Evolutionary conservation across 2,113 vertebrate species (phyloP), one percentile per base, ranked within the genome.

Genomic region (Hemiscyllium ocellatum): DNA sequence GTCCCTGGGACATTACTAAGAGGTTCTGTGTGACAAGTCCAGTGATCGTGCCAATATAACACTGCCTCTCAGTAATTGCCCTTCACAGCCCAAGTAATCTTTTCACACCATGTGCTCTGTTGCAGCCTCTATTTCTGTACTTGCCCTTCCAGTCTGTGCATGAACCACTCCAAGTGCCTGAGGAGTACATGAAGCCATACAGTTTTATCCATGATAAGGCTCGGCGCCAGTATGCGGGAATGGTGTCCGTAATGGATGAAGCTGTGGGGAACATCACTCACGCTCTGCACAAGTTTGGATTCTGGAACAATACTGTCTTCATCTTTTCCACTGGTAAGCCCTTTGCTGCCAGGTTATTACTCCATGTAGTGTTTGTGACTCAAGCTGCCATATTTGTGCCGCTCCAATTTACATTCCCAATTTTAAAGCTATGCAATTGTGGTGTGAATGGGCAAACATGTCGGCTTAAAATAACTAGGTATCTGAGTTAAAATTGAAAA

Each of bases 201-300:
- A 96, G 96, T 72, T 99, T 97, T 96, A 99, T 99, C 96, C 96
- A 97, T 85, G 97, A 99, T 96, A 96, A 8, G 0, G 95, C 97
- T 0, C 98, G 99, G 69, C 98, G 97, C 17, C 26, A 52, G 33
- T 99, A 98, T 20, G 99, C 99, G 0, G 99, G 98, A 80, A 99
- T 99, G 99, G 98, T 98, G 96, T 97, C 98, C 0, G 98, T 98
- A 66, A 98, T 99, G 99, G 99, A 99, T 95, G 99, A 99, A 97
- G 99, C 99, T 0, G 98, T 99, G 96, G 98, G 98, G 96, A 99
- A 99, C 97, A 97, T 99, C 96, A 99, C 98, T 0, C 96, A 80
- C 80, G 98, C 98, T 83, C 96, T 99, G 96, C 97, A 97, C 96
- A 96, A 96, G n/a, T 80, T 29, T 0, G 98, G 98, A 72, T 98